Evolutionary conservation across 2,113 vertebrate species (phyloP).

Genomic region (Marmota monax): DNA sequence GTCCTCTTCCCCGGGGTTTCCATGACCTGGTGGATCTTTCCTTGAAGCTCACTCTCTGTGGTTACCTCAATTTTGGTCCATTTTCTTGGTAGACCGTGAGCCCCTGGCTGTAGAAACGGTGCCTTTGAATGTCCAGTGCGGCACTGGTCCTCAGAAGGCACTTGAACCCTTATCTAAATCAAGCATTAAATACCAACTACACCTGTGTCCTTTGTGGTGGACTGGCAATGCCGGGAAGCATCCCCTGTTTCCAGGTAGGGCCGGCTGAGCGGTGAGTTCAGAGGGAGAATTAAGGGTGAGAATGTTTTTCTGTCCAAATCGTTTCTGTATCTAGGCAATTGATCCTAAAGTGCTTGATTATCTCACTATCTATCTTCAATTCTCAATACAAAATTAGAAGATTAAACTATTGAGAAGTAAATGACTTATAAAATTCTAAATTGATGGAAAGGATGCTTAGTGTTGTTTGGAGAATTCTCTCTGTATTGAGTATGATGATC

Average conservation of each 20-base stretch:
- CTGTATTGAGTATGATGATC: neutral
- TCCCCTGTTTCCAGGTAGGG: neutral
- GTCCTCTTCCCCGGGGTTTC: neutral
- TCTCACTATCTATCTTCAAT: neutral
- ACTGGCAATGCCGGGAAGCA: neutral
- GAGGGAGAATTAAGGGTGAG: too few relatives aligned
- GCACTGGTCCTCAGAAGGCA: neutral
- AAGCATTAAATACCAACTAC: neutral
- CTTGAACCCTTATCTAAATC: neutral
- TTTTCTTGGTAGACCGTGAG: neutral
- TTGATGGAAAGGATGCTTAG: neutral
- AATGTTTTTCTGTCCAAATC: neutral
- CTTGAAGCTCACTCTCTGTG: neutral
- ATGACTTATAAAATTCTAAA: neutral
- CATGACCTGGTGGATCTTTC: neutral
- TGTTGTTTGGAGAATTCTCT: neutral
- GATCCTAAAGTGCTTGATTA: neutral
- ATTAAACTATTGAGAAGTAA: constrained; percentile 19
- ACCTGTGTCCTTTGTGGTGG: neutral
- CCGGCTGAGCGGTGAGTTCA: neutral
- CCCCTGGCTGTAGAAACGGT: neutral
- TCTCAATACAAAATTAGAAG: neutral
- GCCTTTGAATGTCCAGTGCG: neutral
- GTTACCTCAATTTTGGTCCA: neutral
- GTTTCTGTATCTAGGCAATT: neutral